A percentile compares a stretch with the other conserved stretches of the same genome.
Evolutionary conservation across 2,888 invertebrate species (phyloP).

Genomic region (Hypercompe scribonia): DNA sequence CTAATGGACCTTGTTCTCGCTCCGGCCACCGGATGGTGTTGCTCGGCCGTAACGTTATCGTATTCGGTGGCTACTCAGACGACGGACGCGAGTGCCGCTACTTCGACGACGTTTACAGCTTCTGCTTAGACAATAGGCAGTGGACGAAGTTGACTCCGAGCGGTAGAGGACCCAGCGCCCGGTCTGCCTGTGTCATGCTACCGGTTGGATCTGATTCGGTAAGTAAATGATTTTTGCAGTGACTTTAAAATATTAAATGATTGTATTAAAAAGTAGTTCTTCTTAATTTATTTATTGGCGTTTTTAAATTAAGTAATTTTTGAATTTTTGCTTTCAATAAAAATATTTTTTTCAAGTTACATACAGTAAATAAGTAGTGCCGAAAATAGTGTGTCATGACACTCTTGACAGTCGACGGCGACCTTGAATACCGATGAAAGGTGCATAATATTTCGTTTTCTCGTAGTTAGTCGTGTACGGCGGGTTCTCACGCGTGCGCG

Average conservation of each 20-base stretch:
- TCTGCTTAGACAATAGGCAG: slow-evolving; percentile 91
- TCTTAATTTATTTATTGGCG: too few relatives aligned
- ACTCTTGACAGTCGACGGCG: too few relatives aligned
- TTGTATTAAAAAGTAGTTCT: not conserved
- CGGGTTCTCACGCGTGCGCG: slow-evolving; percentile 78
- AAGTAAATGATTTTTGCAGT: slow-evolving; percentile 38
- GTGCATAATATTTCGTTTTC: too few relatives aligned
- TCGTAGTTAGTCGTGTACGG: slow-evolving; percentile 78
- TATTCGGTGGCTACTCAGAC: slow-evolving; percentile 98
- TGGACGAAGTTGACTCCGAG: slow-evolving; percentile 91
- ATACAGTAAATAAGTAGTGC: too few relatives aligned
- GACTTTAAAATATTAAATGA: not conserved
- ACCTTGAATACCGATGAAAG: too few relatives aligned
- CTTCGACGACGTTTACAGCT: slow-evolving; percentile 94
- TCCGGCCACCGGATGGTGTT: slow-evolving; percentile 95
- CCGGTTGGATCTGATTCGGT: slow-evolving; percentile 81
- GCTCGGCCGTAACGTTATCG: slow-evolving; percentile 91
- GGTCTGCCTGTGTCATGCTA: slow-evolving; percentile 93
- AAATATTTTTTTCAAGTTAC: too few relatives aligned
- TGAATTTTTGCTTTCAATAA: too few relatives aligned
- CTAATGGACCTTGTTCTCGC: slow-evolving; percentile 91
- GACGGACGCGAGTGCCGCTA: slow-evolving; percentile 95
- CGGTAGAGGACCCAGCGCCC: slow-evolving; percentile 90
- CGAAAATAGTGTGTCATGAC: too few relatives aligned
- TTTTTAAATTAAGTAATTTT: too few relatives aligned